Percentiles rank a stretch among this genome's conserved stretches.
Evolutionary conservation across 2,113 vertebrate species (phyloP).

Genomic region (Cheilinus undulatus): DNA sequence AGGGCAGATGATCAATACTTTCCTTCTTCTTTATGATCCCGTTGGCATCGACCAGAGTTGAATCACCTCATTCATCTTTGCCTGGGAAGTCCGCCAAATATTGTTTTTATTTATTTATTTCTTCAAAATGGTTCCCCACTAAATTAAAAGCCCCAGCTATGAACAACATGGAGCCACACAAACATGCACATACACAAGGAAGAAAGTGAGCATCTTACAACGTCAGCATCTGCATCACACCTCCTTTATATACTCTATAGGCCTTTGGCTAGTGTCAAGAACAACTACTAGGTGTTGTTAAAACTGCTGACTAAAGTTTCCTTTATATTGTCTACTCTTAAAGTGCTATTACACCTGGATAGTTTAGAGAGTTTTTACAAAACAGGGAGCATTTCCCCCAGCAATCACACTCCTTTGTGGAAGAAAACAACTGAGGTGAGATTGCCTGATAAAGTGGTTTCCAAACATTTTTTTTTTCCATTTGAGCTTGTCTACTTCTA

Average conservation of each 20-base stretch:
- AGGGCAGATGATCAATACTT: conserved; percentile 60
- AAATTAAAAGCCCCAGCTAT: conserved; percentile 12
- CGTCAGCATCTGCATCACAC: conserved; percentile 40
- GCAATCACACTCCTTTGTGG: too few species aligned
- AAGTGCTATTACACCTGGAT: too few species aligned
- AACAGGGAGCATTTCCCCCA: too few species aligned
- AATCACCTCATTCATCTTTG: conserved; percentile 58
- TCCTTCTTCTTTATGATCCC: conserved; percentile 56
- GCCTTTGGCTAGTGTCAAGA: conserved; percentile 12
- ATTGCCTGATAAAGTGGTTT: too few species aligned
- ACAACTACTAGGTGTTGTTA: conserved; percentile 10
- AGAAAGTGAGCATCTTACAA: conserved; percentile 9
- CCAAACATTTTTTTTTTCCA: too few species aligned
- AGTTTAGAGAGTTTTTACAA: too few species aligned
- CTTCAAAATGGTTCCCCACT: conserved; percentile 31
- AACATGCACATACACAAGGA: conserved; percentile 15
- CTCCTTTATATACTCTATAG: conserved; percentile 22
- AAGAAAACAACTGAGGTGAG: too few species aligned
- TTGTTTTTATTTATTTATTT: conserved; percentile 43
- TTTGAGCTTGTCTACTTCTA: too few species aligned
- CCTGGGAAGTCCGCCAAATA: conserved; percentile 43
- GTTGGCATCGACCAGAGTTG: conserved; percentile 32
- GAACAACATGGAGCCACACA: not conserved
- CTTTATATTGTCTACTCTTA: too few species aligned
- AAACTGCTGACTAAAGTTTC: too few species aligned